Percentiles rank a stretch among this genome's conserved stretches.
Conservation (phyloP, 2,797 vertebrate species). For the Notolepis coatsorum region DNA sequence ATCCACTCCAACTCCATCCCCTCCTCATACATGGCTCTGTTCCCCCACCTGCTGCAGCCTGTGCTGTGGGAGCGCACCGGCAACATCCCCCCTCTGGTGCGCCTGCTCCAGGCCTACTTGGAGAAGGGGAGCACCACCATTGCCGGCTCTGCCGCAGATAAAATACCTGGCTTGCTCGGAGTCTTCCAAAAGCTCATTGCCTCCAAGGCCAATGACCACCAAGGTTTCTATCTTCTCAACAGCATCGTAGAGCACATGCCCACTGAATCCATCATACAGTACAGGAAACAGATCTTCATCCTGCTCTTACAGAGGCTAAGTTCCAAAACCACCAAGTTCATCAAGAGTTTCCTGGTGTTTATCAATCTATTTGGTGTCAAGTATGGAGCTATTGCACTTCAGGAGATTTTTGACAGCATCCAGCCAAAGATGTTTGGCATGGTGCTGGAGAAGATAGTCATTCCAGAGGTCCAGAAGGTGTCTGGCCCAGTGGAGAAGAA, state of each 20-base stretch:
- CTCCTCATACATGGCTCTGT: conserved; percentile 94
- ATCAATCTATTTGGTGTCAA: conserved; percentile 95
- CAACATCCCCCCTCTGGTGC: conserved; percentile 96
- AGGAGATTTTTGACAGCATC: conserved; percentile 98
- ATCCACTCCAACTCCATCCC: conserved; percentile 94
- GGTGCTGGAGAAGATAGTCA: conserved; percentile 98
- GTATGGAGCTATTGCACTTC: conserved; percentile 94
- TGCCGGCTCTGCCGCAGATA: conserved; percentile 90
- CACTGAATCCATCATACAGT: conserved; percentile 90
- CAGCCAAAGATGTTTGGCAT: conserved; percentile 99
- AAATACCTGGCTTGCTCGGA: conserved; percentile 95
- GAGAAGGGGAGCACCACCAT: conserved; percentile 90
- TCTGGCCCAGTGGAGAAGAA: conserved; percentile 97
- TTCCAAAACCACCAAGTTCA: conserved; percentile 98
- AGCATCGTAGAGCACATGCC: conserved; percentile 98
- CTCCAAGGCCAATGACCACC: conserved; percentile 98
- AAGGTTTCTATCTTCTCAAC: conserved; percentile 98
- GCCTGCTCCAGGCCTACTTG: conserved; percentile 95
- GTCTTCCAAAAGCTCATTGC: conserved; percentile 99
- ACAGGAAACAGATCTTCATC: conserved; percentile 98
- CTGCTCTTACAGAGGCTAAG: conserved; percentile 97
- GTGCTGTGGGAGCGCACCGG: conserved; percentile 96
- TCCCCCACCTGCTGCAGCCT: conserved; percentile 97
- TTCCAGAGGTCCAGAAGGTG: conserved; percentile 98
- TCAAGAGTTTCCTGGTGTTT: conserved; percentile 98